These are phyloP conservation scores for Takifugu ocellatus DNA, from an alignment of 2,797 vertebrate genomes.

Conservation along the genomic window DNA sequence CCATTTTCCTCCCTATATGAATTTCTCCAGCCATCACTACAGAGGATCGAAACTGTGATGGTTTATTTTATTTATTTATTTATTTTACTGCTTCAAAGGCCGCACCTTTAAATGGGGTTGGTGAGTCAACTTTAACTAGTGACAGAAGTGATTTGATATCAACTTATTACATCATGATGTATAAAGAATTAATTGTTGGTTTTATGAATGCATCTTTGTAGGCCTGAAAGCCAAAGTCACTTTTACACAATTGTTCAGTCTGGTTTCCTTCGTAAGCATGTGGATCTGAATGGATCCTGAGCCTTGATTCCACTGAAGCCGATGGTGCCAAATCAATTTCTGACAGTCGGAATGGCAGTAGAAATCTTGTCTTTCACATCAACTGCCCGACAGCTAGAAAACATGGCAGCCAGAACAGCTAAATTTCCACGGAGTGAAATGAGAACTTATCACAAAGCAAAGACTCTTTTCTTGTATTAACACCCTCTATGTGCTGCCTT, in stretches of 20 bases:
- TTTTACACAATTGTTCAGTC: slow-evolving; percentile 4
- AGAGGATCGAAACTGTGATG: slow-evolving; percentile 41
- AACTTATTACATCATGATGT: slow-evolving; percentile 1
- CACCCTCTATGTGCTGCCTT: slow-evolving; percentile 13
- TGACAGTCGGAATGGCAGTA: slow-evolving; percentile 55
- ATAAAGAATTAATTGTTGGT: slow-evolving; percentile 8
- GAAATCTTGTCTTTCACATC: slow-evolving; percentile 49
- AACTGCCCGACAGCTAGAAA: slow-evolving; percentile 32
- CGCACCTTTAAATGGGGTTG: slow-evolving; percentile 48
- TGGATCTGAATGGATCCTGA: slow-evolving; percentile 42
- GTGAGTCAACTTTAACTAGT: slow-evolving; percentile 11
- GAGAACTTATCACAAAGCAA: slow-evolving; percentile 16
- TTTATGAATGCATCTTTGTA: slow-evolving; percentile 18
- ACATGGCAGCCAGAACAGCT: slow-evolving; percentile 43
- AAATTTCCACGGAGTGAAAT: slow-evolving; percentile 36
- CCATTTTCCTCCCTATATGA: slow-evolving; percentile 43
- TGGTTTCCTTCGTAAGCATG: slow-evolving; percentile 19
- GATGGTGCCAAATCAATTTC: slow-evolving; percentile 63
- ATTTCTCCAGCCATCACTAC: slow-evolving; percentile 34
- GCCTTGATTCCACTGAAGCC: slow-evolving; percentile 49
- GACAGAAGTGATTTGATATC: slow-evolving; percentile 19
- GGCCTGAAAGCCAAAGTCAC: background rate
- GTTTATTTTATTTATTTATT: slow-evolving; percentile 44
- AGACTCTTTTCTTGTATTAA: slow-evolving; percentile 30
- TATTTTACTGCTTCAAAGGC: slow-evolving; percentile 50